Evolutionary conservation across 2,888 invertebrate species (phyloP).

Genomic region (Phorcus lineatus): DNA sequence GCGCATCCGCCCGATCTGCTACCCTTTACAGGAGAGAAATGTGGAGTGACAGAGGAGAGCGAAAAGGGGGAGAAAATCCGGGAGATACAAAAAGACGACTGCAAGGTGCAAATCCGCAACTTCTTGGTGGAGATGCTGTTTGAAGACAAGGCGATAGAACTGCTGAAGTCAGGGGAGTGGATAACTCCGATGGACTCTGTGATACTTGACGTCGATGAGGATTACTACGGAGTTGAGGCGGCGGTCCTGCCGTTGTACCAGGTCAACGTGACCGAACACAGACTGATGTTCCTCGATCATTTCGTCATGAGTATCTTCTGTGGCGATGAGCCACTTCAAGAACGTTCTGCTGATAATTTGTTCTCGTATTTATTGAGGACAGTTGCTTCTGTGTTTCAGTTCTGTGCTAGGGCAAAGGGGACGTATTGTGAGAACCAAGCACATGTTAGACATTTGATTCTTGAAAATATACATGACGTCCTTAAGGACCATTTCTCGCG

Average conservation of each 20-base stretch:
- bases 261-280: slow-evolving; percentile 41
- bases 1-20: too few species aligned
- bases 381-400: slow-evolving; percentile 15
- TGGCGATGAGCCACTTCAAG: slow-evolving; percentile 46
- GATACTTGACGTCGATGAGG: slow-evolving; percentile 67
- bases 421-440: background rate
- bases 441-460: slow-evolving; percentile 32
- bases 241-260: slow-evolving; percentile 53
- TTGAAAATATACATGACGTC: slow-evolving; percentile 32
- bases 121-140: slow-evolving; percentile 50
- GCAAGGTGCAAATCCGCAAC: background rate
- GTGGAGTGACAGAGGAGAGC: too few species aligned
- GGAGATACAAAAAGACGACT: background rate
- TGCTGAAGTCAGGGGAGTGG: slow-evolving; percentile 38
- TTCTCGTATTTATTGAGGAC: slow-evolving; percentile 20
- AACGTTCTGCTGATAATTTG: slow-evolving; percentile 48
- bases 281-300: slow-evolving; percentile 42
- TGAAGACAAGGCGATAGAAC: slow-evolving; percentile 47
- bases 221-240: slow-evolving; percentile 63
- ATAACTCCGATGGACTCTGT: slow-evolving; percentile 41
- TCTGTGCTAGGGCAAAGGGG: background rate
- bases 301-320: slow-evolving; percentile 51
- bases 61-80: too few species aligned
- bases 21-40: too few species aligned
- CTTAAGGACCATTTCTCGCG: background rate